Evolutionary conservation across 2,113 vertebrate species (phyloP).

Genomic region (Antennarius striatus): DNA sequence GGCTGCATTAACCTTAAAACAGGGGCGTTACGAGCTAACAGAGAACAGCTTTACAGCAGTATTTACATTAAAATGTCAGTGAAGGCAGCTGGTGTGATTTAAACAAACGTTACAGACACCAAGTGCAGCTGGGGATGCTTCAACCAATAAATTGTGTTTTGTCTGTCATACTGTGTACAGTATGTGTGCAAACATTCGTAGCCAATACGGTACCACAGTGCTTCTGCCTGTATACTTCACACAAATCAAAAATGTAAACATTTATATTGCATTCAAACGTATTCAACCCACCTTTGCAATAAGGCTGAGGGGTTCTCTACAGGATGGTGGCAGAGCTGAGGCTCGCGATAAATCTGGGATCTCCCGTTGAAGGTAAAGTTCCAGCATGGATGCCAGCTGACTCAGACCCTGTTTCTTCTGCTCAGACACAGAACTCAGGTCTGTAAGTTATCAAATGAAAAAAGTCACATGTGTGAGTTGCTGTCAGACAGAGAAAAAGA

Average conservation of each 20-base stretch:
- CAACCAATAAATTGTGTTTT: slow-evolving; percentile 32
- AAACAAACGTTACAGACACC: slow-evolving; percentile 21
- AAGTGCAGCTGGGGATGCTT: slow-evolving; percentile 25
- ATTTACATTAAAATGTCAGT: slow-evolving; percentile 39
- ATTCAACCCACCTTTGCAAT: slow-evolving; percentile 87
- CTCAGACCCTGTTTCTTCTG: slow-evolving; percentile 88
- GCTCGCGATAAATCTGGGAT: slow-evolving; percentile 70
- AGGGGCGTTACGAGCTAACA: slow-evolving; percentile 16
- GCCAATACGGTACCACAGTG: neutral
- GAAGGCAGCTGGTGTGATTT: slow-evolving; percentile 59
- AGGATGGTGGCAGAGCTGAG: slow-evolving; percentile 75
- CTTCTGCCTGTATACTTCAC: neutral
- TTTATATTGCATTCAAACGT: neutral
- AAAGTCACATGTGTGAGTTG: neutral
- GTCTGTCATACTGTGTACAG: slow-evolving; percentile 2
- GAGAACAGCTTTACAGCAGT: slow-evolving; percentile 25
- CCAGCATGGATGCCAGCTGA: slow-evolving; percentile 84
- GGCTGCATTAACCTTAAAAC: slow-evolving; percentile 7
- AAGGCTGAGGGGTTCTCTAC: slow-evolving; percentile 85
- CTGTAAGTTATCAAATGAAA: slow-evolving; percentile 60
- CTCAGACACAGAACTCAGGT: slow-evolving; percentile 84
- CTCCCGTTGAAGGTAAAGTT: slow-evolving; percentile 86
- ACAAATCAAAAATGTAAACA: neutral
- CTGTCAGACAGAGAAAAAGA: neutral
- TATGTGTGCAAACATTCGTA: neutral